These are phyloP conservation scores for Mechanitis messenoides DNA, from an alignment of 2,888 invertebrate species.

Conservation along the genomic window DNA sequence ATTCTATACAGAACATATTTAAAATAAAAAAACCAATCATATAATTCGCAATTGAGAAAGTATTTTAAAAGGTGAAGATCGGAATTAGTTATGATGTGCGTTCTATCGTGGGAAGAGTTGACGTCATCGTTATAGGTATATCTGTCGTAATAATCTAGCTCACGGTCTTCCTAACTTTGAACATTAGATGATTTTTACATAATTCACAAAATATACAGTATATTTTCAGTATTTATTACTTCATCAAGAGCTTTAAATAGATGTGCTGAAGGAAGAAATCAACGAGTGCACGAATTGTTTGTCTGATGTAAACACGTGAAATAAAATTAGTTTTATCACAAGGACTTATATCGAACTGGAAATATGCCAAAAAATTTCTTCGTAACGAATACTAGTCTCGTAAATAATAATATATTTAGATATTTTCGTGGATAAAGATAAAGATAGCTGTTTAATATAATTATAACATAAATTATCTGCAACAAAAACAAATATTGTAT, in stretches of 20 bases:
- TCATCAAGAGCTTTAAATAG: no score
- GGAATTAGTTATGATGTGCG: constrained; percentile 15
- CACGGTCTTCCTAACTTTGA: constrained; percentile 15
- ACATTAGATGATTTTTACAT: not conserved
- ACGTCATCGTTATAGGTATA: constrained; percentile 22
- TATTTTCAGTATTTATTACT: no score
- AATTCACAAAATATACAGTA: no score
- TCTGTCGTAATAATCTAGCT: constrained; percentile 7
- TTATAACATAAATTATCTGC: no score
- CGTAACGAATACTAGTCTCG: constrained; percentile 56
- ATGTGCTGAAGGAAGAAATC: constrained; percentile 6
- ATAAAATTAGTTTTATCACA: constrained; percentile 59
- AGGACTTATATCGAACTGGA: constrained; percentile 49
- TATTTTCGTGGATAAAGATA: not conserved
- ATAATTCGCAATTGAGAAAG: constrained; percentile 7
- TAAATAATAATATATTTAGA: constrained; percentile 18
- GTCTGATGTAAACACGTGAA: constrained; percentile 62
- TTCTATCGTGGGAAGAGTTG: constrained; percentile 21
- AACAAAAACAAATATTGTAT: no score
- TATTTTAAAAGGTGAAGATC: constrained; percentile 9
- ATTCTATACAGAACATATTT: not conserved
- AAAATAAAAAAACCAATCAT: not conserved
- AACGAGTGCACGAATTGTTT: constrained; percentile 46
- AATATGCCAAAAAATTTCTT: constrained; percentile 48
- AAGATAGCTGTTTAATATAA: not conserved